A percentile compares a stretch with the other conserved stretches of the same genome.
These are phyloP conservation scores for Brachionus rotundiformis DNA, from an alignment of 1,140 invertebrate genomes.

Conservation along the genomic window DNA sequence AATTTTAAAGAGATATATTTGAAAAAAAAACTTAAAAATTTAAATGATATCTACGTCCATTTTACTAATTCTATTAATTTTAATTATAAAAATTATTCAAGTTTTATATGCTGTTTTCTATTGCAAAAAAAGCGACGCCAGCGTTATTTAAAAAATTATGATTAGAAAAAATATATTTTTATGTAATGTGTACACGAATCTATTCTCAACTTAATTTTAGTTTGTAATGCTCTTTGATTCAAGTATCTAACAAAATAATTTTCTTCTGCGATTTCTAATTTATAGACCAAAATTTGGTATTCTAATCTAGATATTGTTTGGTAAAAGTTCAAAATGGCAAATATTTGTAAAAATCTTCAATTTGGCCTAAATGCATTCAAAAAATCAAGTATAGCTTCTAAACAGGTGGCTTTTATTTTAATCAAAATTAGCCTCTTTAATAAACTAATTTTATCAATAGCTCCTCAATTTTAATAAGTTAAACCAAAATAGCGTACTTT, in stretches of 20 bases:
- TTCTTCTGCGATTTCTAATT: slow-evolving; percentile 8
- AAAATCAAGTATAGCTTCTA: slow-evolving; percentile 9
- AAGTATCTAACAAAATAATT: slow-evolving; percentile 23
- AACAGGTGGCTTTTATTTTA: not conserved
- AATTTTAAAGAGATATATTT: no score
- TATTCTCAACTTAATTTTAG: slow-evolving; percentile 26
- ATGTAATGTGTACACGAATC: slow-evolving; percentile 9
- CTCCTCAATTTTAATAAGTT: not conserved
- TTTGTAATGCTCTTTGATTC: slow-evolving; percentile 18
- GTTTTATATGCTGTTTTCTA: slow-evolving; percentile 9
- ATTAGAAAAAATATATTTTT: not conserved
- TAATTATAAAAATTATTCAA: not conserved
- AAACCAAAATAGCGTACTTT: not conserved
- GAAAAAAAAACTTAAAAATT: no score
- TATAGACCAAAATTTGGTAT: slow-evolving; percentile 21
- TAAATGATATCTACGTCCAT: no score
- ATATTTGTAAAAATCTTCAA: slow-evolving; percentile 39
- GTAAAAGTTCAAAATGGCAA: slow-evolving; percentile 11
- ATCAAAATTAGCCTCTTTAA: no score
- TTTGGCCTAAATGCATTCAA: slow-evolving; percentile 20
- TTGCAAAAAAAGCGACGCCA: slow-evolving; percentile 15
- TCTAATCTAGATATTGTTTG: slow-evolving; percentile 11
- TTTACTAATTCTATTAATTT: no score
- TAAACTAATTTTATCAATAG: not conserved
- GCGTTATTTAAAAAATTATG: slow-evolving; percentile 34